A percentile compares a stretch with the other conserved stretches of the same genome.
Evolutionary conservation across 2,888 invertebrate genomes (phyloP).

Genomic region (Pseudococcus viburni): DNA sequence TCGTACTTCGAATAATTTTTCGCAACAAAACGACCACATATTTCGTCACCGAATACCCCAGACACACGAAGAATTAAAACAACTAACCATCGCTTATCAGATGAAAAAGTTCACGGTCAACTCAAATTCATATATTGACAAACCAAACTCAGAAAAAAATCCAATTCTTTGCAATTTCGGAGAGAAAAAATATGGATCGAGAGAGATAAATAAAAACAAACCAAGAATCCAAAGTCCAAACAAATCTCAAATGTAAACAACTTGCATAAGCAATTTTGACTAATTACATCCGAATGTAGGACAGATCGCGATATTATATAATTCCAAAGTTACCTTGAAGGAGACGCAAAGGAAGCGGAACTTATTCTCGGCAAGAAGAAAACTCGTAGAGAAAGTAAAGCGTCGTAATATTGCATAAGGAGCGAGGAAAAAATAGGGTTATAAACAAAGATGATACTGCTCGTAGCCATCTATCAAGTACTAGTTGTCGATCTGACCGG

Average conservation of each 20-base stretch:
- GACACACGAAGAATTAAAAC: background rate
- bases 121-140: background rate
- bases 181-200: too few relatives aligned
- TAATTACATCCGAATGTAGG: slow-evolving; percentile 63
- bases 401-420: slow-evolving; percentile 59
- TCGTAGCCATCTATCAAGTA: slow-evolving; percentile 56
- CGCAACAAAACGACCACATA: background rate
- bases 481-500: slow-evolving; percentile 48
- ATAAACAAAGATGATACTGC: slow-evolving; percentile 63
- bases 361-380: slow-evolving; percentile 56
- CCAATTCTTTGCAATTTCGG: background rate
- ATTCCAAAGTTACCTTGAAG: slow-evolving; percentile 63
- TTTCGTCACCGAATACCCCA: background rate
- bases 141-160: background rate
- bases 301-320: slow-evolving; percentile 59
- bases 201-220: background rate
- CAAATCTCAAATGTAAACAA: slow-evolving; percentile 35
- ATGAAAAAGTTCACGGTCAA: slow-evolving; percentile 37
- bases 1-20: too few relatives aligned
- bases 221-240: background rate
- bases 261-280: slow-evolving; percentile 63
- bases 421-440: slow-evolving; percentile 56
- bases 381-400: slow-evolving; percentile 64
- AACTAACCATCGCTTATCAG: background rate
- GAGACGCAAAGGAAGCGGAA: slow-evolving; percentile 65